Percentiles rank a stretch among this genome's conserved stretches.
phyloP scores from a whole-genome alignment of 2,888 invertebrate genomes.

The Sepioteuthis lessoniana region DNA sequence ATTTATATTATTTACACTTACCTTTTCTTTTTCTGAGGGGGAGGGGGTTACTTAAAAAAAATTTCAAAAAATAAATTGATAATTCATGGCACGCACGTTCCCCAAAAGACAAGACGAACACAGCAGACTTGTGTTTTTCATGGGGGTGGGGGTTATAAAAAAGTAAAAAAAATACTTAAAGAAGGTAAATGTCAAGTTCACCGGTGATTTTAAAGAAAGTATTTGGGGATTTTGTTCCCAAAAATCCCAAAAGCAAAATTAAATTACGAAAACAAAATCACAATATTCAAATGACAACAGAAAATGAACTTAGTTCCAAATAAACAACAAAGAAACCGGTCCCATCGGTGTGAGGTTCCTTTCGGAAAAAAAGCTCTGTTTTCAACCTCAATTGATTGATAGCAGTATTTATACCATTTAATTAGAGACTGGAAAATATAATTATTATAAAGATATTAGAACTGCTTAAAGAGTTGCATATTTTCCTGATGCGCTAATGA shows the following conservation, averaged over 20 bases:
- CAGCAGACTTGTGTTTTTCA: not conserved
- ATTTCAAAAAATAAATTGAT: not conserved
- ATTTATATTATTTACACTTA: not conserved
- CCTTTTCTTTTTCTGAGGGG: not conserved
- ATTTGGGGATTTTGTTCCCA: not conserved
- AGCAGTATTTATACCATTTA: no score
- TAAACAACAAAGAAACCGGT: constrained; percentile 33
- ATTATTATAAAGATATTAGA: no score
- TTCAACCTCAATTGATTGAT: not conserved
- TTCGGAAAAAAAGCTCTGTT: not conserved
- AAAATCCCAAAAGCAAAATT: not conserved
- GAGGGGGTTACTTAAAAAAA: not conserved
- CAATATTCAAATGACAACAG: not conserved
- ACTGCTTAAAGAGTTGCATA: no score
- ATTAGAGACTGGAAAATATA: no score
- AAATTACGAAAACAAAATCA: not conserved
- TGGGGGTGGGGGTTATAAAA: not conserved
- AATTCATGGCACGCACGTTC: not conserved
- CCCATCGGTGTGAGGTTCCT: not conserved
- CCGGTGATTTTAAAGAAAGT: not conserved
- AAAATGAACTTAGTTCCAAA: not conserved
- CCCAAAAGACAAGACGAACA: not conserved
- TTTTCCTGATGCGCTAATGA: no score
- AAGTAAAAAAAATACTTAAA: not conserved
- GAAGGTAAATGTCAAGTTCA: not conserved